Evolutionary conservation across 2,797 vertebrate genomes (phyloP).

Genomic region (Cyprinella venusta): DNA sequence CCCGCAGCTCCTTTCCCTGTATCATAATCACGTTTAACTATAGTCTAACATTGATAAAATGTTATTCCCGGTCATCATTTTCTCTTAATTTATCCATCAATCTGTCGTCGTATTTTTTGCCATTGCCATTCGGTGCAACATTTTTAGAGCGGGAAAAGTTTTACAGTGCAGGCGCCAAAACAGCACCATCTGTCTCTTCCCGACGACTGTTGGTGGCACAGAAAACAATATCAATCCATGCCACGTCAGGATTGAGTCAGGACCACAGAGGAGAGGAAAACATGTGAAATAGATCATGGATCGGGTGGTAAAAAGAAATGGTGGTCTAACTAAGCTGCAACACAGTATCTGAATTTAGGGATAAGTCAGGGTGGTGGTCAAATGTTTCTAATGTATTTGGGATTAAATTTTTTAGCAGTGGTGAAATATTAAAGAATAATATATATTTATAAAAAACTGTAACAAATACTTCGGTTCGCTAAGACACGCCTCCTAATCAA

Average conservation of each 20-base stretch:
- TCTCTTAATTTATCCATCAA: constrained; percentile 52
- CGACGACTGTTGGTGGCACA: constrained; percentile 58
- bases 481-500: too few species aligned
- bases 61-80: constrained; percentile 36
- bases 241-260: constrained; percentile 42
- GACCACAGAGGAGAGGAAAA: constrained; percentile 12
- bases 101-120: constrained; percentile 62
- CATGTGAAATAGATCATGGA: background rate
- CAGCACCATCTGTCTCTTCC: constrained; percentile 69
- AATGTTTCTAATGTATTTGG: background rate
- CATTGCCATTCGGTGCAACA: constrained; percentile 65
- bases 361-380: background rate
- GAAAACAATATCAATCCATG: constrained; percentile 53
- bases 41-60: background rate
- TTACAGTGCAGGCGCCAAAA: constrained; percentile 66
- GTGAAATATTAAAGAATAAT: background rate
- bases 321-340: background rate
- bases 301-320: background rate
- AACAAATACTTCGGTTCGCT: too few species aligned
- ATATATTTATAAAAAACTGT: background rate
- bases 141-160: constrained; percentile 64
- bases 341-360: background rate
- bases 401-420: background rate
- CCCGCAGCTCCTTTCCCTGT: background rate
- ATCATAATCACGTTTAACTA: constrained; percentile 14